Evolutionary conservation across 2,888 invertebrate species (phyloP), one percentile per base, ranked within the genome.

Genomic region (Cosmopolites sordidus): DNA sequence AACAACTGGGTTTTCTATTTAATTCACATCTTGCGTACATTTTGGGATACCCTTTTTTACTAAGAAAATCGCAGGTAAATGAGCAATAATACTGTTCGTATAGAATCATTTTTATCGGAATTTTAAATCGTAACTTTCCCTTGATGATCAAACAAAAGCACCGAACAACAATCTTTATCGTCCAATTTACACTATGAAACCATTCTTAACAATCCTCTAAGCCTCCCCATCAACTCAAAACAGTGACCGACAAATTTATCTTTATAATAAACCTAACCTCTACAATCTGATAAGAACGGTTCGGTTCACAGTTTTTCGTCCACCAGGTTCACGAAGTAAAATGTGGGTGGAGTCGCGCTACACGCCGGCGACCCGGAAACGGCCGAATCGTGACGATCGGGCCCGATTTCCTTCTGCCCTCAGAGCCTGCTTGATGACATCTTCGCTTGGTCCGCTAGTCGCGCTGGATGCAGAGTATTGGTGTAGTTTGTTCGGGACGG

Each of bases 341-440:
- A 55, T 56, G 56, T 56, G 56, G 56, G 56, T 56, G 56, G 56
- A 56, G 56, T 30, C 56, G 56, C 29, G 33, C 37, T 55, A 47
- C 55, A 47, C 50, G 45, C 51, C 51, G 51, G 41, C 42, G 14
- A 48, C 40, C 43, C 55, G 55, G 48, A 55, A 47, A 17, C 18
- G 44, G 16, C 55, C 55, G 55, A 55, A n/a, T 30, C 43, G 39
- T 37, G 38, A 43, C 56, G 56, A 51, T 38, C 37, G 29, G 12
- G 9, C 44, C 56, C 56, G 56, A 56, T 45, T 38, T 51, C 45
- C 48, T 44, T 51, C 48, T 48, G 48, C 51, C 49, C 52, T 47
- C 33, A 33, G 51, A 51, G 56, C 45, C 40, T 48, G 48, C 56
- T 41, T 56, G 56, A 56, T 56, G 56, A 56, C 56, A 56, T 56